Evolutionary conservation across 30 jellyfish, hydroid and myxozoan genomes (phyloP).

Genomic region (Mastigias papua): DNA sequence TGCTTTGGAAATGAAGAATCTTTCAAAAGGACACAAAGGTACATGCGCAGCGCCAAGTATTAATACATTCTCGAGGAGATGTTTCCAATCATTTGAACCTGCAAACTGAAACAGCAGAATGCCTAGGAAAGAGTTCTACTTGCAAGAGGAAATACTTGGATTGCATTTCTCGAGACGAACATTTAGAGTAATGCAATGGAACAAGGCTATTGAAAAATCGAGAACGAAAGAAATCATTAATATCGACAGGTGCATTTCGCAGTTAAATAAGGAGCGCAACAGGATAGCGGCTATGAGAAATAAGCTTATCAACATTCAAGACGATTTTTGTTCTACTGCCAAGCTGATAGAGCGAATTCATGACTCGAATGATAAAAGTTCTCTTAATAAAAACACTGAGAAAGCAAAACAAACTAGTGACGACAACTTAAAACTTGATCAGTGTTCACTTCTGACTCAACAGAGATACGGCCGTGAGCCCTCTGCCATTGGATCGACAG

Average conservation of each 20-base stretch:
- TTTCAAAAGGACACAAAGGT: no score
- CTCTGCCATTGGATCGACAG: no score
- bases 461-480: no score
- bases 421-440: no score
- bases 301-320: conserved; percentile 4
- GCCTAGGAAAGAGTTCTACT: conserved; percentile 8
- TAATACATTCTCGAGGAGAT: no score
- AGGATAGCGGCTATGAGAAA: conserved; percentile 23
- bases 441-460: no score
- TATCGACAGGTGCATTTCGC: conserved; percentile 9
- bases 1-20: no score
- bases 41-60: no score
- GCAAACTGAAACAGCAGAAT: conserved; percentile 3
- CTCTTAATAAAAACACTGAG: neutral
- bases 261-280: neutral
- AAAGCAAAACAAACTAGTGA: neutral
- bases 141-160: conserved; percentile 5
- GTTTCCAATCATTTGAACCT: no score
- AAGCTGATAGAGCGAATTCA: conserved; percentile 1
- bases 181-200: conserved; percentile 29
- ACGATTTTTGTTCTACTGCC: conserved; percentile 3
- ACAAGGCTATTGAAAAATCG: conserved; percentile 15
- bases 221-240: conserved; percentile 1
- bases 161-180: neutral
- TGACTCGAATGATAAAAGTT: neutral